phyloP scores from a whole-genome alignment of 2,888 invertebrate species.

The Amblyjoppa proteus region DNA sequence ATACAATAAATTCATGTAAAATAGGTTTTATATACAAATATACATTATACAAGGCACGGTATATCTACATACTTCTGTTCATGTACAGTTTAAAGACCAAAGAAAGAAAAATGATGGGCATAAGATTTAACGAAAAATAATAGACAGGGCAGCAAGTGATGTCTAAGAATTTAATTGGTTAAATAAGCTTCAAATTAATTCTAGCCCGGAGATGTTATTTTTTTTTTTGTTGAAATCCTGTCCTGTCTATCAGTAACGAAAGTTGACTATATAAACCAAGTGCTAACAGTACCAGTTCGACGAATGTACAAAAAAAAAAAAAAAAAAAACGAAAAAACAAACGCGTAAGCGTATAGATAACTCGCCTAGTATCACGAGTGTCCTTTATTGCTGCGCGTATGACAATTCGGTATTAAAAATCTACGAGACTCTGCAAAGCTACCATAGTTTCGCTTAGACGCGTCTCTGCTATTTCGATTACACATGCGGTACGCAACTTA shows the following conservation, averaged over 20 bases:
- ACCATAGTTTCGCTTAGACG: constrained; percentile 7
- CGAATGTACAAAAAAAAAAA: constrained; percentile 19
- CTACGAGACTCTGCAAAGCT: constrained; percentile 21
- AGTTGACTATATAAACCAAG: constrained; percentile 5
- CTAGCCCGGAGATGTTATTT: background rate
- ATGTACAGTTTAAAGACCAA: constrained; percentile 77
- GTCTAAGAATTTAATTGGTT: background rate
- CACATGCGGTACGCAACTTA: constrained; percentile 3
- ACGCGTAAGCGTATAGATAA: constrained; percentile 1
- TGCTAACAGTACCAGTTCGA: constrained; percentile 26
- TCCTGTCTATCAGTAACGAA: constrained; percentile 22
- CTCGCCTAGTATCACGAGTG: constrained; percentile 25
- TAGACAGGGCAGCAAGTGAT: constrained; percentile 10
- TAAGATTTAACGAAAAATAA: constrained; percentile 74
- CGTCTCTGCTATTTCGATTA: constrained; percentile 27
- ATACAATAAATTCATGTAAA: constrained; percentile 82
- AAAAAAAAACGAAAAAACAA: background rate
- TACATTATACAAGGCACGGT: constrained; percentile 84
- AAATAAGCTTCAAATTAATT: background rate
- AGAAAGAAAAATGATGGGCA: constrained; percentile 73
- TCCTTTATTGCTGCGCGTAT: constrained; percentile 21
- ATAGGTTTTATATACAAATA: constrained; percentile 84
- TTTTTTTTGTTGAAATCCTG: background rate
- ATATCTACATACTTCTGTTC: constrained; percentile 83
- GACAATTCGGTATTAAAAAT: constrained; percentile 6